Base-by-base conservation (phyloP, 1,140 invertebrate genomes). In the Aphelenchoides besseyi region DNA sequence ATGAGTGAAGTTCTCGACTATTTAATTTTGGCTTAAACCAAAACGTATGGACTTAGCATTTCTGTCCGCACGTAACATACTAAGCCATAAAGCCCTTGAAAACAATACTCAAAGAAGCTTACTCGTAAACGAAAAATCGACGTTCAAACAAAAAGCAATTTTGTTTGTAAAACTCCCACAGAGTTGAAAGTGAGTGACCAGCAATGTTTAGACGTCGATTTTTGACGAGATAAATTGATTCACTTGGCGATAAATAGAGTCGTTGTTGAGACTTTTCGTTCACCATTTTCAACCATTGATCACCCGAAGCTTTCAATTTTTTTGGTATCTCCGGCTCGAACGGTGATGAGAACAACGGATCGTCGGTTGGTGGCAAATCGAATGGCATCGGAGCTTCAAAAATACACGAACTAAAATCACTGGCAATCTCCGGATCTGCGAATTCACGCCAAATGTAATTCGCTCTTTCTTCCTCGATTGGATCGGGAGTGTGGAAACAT, bases 71-170 rank as follows among this genome's bases (percentile, higher is more conserved):
- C 18, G 55, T 18, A 59, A 59, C 55, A 59, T 59, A 8, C 5
- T n/a, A 8, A 59, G 55, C 55, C 55, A 33, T 59, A 28, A 59
- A 18, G 12, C 16, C 18, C 18, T 29, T 29, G 5, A 33, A 59
- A 8, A 5, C 5, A 59, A 33, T 12, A 59, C 5, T 28, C 5
- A 59, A 59, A 59, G 55, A 5, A 59, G 23, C 55, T 59, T 33
- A 59, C 55, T 59, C 55, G 55, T 59, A 59, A 23, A 59, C 55
- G 5, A 18, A 8, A 33, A 8, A 59, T 33, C 55, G 55, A 5
- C 18, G 5, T 29, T 28, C 18, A 28, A 59, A 28, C 32, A 16
- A 5, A 8, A 8, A 5, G 16, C 55, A 5, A 23, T 59, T 18
- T 33, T 23, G 55, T 12, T 33, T 5, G 18, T 8, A 5, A 33